Conservation (phyloP, 1,140 invertebrate species). For the Paracyclopina nana region DNA sequence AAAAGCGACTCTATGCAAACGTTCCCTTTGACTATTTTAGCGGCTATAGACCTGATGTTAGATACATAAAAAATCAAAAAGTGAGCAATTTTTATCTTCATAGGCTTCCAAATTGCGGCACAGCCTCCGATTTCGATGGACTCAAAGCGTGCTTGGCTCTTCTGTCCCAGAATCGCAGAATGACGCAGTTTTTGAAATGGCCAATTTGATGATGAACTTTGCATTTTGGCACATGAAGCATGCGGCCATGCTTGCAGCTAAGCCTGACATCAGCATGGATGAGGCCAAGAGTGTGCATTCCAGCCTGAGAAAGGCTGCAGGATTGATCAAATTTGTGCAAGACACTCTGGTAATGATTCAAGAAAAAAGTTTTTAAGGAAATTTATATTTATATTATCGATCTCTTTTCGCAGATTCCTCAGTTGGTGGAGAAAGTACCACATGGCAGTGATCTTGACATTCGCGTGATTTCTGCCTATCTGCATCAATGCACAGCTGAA, state of each 20-base stretch:
- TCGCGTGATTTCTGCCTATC: constrained; percentile 39
- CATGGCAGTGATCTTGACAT: constrained; percentile 40
- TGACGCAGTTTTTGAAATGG: constrained; percentile 42
- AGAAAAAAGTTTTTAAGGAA: neutral
- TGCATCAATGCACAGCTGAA: constrained; percentile 46
- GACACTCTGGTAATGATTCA: constrained; percentile 22
- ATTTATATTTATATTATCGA: constrained; percentile 19
- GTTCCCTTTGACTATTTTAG: too few species aligned
- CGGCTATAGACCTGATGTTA: too few species aligned
- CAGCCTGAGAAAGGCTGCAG: constrained; percentile 40
- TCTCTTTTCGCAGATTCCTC: constrained; percentile 20
- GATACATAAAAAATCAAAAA: too few species aligned
- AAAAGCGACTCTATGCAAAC: too few species aligned
- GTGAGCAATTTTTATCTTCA: too few species aligned
- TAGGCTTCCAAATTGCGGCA: constrained; percentile 38
- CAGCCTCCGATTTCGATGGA: constrained; percentile 40
- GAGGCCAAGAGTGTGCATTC: constrained; percentile 47
- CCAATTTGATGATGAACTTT: constrained; percentile 40
- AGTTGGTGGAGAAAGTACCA: constrained; percentile 29
- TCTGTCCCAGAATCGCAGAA: constrained; percentile 29
- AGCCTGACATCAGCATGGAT: constrained; percentile 41
- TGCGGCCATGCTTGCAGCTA: constrained; percentile 41
- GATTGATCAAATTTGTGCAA: constrained; percentile 37
- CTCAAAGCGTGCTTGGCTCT: constrained; percentile 36
- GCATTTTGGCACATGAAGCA: constrained; percentile 50